A percentile compares a stretch with the other conserved stretches of the same genome.
These are phyloP conservation scores for Prionchulus punctatus DNA, from an alignment of 2,888 invertebrate genomes.

Conservation along the genomic window DNA sequence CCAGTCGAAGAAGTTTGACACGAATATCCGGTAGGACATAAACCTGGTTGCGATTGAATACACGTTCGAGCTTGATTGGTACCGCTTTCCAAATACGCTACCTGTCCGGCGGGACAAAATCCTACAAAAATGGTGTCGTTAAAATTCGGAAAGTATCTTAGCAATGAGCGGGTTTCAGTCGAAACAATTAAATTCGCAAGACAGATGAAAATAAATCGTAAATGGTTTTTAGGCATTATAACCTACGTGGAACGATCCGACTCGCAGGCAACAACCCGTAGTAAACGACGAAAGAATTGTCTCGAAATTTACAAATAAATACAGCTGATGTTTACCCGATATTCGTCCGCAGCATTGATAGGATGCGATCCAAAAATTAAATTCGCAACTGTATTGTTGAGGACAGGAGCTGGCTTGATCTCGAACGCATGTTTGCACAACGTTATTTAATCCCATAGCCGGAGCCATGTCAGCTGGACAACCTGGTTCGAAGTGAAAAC, in stretches of 20 bases:
- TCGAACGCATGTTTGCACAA: neutral
- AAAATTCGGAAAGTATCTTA: no score
- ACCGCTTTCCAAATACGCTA: conserved; percentile 3
- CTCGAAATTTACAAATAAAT: no score
- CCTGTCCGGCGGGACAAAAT: conserved; percentile 1
- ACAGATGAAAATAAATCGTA: no score
- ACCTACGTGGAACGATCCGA: no score
- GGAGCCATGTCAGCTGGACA: conserved; percentile 14
- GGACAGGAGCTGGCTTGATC: conserved; percentile 13
- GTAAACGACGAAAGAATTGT: no score
- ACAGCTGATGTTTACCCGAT: conserved; percentile 9
- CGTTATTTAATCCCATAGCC: neutral
- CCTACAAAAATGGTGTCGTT: neutral
- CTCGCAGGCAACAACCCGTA: no score
- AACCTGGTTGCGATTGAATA: neutral
- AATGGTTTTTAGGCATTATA: no score
- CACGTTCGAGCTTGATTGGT: neutral
- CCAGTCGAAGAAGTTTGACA: conserved; percentile 2
- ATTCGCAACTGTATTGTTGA: conserved; percentile 15
- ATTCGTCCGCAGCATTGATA: conserved; percentile 20
- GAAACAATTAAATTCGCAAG: no score
- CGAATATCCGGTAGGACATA: conserved; percentile 7
- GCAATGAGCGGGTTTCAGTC: no score
- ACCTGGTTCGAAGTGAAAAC: conserved; percentile 11
- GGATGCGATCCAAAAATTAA: conserved; percentile 22